Percentiles rank a stretch among this genome's conserved stretches.
Evolutionary conservation across 1,140 invertebrate genomes (phyloP).

Genomic region (Micrasema minimum): DNA sequence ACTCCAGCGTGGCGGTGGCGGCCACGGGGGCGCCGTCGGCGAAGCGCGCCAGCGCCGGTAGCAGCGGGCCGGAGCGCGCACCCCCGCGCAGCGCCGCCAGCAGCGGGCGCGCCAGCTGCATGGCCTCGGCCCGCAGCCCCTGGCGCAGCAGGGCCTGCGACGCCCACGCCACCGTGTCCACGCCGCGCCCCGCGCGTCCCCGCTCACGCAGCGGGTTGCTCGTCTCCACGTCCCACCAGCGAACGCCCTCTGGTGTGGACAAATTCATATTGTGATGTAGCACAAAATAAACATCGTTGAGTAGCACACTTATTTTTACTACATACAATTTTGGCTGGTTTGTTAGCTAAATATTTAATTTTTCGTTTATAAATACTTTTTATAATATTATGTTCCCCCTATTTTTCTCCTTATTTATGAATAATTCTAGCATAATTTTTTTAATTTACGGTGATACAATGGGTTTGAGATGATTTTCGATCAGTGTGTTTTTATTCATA

Average conservation of each 20-base stretch:
- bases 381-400: no score
- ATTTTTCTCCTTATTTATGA: no score
- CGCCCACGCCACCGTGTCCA: conserved; percentile 91
- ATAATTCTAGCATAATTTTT: no score
- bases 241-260: conserved; percentile 65
- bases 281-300: no score
- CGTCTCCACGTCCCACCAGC: conserved; percentile 78
- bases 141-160: conserved; percentile 75
- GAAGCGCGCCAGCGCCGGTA: conserved; percentile 38
- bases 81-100: conserved; percentile 82
- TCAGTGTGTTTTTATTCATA: no score
- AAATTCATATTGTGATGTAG: no score
- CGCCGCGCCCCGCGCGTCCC: conserved; percentile 73
- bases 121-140: conserved; percentile 74
- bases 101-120: conserved; percentile 84
- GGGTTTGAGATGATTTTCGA: no score
- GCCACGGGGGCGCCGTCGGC: conserved; percentile 14
- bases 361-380: no score
- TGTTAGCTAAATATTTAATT: no score
- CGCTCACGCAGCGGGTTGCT: conserved; percentile 78
- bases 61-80: conserved; percentile 15
- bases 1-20: conserved; percentile 36
- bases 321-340: no score
- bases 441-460: no score
- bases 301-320: no score